Evolutionary conservation across 2,797 vertebrate genomes (phyloP).

Genomic region (Falco biarmicus): DNA sequence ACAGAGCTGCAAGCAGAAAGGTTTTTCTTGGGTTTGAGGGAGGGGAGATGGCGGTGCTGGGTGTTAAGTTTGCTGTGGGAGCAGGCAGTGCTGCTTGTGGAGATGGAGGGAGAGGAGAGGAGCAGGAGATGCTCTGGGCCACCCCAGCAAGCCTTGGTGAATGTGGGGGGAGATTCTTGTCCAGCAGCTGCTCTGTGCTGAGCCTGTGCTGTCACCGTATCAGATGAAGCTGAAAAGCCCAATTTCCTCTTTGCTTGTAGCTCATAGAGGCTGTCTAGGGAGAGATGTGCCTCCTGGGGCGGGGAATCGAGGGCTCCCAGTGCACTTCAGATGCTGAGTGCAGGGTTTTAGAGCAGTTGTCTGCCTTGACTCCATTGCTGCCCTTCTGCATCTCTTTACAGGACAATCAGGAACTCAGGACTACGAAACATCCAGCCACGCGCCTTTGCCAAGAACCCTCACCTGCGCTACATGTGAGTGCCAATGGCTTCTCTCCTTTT

Average conservation of each 20-base stretch:
- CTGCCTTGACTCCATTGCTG: neutral
- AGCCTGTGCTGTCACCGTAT: neutral
- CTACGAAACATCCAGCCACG: constrained; percentile 87
- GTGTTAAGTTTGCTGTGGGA: neutral
- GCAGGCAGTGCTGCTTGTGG: neutral
- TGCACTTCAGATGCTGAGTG: fast-evolving
- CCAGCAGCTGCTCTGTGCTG: fast-evolving
- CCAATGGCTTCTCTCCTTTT: fast-evolving
- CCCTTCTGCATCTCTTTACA: constrained; percentile 63
- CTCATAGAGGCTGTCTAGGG: neutral
- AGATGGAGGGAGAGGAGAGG: neutral
- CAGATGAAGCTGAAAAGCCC: neutral
- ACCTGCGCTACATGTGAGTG: constrained; percentile 96
- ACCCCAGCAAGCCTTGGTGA: neutral
- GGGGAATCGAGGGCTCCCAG: fast-evolving
- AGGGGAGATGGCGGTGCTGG: neutral
- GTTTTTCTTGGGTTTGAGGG: neutral
- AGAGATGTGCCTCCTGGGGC: neutral
- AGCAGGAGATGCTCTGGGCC: neutral
- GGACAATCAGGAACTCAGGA: constrained; percentile 92
- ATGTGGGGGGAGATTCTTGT: fast-evolving
- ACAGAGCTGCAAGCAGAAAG: neutral
- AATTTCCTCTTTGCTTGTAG: neutral
- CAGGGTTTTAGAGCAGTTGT: neutral
- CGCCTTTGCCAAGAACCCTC: constrained; percentile 92